These are phyloP conservation scores for Eilema griseolum DNA, from an alignment of 2,888 invertebrate species.

Conservation along the genomic window DNA sequence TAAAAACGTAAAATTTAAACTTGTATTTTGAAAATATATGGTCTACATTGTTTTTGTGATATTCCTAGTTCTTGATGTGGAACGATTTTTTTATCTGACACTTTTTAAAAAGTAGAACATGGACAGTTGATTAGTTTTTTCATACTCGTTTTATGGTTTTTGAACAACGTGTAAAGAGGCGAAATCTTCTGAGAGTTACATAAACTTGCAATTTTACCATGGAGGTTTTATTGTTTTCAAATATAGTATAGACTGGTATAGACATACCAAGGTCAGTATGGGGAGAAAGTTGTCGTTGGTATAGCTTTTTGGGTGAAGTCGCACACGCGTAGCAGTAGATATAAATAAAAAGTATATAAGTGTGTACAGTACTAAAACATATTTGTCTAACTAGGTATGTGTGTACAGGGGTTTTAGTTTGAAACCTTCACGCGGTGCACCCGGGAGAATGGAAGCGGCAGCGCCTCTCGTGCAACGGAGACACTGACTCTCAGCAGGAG, in stretches of 20 bases:
- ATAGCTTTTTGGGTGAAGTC: neutral
- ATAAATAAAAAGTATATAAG: too few relatives aligned
- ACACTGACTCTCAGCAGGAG: too few relatives aligned
- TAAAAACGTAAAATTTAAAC: slow-evolving; percentile 53
- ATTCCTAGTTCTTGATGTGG: slow-evolving; percentile 49
- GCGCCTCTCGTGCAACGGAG: too few relatives aligned
- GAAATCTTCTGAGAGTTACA: neutral
- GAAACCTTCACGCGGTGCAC: too few relatives aligned
- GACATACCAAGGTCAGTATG: too few relatives aligned
- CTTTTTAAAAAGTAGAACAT: slow-evolving; percentile 62
- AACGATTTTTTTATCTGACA: slow-evolving; percentile 55
- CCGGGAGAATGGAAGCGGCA: too few relatives aligned
- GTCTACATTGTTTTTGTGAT: slow-evolving; percentile 69
- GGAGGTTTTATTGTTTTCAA: neutral
- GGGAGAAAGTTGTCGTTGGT: too few relatives aligned
- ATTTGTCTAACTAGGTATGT: too few relatives aligned
- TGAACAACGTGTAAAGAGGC: slow-evolving; percentile 15
- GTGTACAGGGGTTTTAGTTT: too few relatives aligned
- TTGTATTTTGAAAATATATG: slow-evolving; percentile 49
- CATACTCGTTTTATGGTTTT: slow-evolving; percentile 12
- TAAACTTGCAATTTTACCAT: neutral
- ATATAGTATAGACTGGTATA: neutral
- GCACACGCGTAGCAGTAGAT: neutral
- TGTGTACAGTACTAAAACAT: too few relatives aligned
- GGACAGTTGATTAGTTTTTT: neutral